A percentile compares a stretch with the other conserved stretches of the same genome.
Evolutionary conservation across 37 sponge, comb jelly and placozoan species (phyloP).

Genomic region (Trichoplax adhaerens): DNA sequence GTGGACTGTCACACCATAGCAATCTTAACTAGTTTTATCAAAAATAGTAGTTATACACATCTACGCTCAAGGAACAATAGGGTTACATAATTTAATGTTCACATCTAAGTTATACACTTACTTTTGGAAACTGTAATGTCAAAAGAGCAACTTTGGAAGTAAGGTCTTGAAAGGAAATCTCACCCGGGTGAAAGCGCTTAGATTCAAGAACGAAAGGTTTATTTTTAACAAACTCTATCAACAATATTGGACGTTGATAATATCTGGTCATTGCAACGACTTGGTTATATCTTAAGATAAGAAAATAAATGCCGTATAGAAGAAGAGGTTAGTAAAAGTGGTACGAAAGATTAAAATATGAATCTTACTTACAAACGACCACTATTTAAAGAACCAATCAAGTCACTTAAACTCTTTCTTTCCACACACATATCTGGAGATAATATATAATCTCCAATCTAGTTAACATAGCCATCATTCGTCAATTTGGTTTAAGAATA

Average conservation of each 20-base stretch:
- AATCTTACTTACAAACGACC: slow-evolving; percentile 60
- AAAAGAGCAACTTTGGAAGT: slow-evolving; percentile 69
- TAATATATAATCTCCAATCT: slow-evolving; percentile 96
- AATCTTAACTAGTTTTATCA: slow-evolving; percentile 39
- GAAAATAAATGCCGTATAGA: not conserved
- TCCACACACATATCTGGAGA: slow-evolving; percentile 95
- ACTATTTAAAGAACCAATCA: slow-evolving; percentile 75
- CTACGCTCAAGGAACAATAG: not conserved
- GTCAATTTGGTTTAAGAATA: not conserved
- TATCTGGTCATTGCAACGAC: slow-evolving; percentile 67
- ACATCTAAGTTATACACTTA: slow-evolving; percentile 12
- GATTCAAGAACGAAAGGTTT: slow-evolving; percentile 42
- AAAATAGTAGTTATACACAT: not conserved
- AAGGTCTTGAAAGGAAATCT: slow-evolving; percentile 48
- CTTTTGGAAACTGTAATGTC: slow-evolving; percentile 89
- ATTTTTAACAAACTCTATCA: slow-evolving; percentile 77
- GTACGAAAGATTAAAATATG: not conserved
- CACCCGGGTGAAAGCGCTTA: slow-evolving; percentile 21
- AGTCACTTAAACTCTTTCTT: slow-evolving; percentile 82
- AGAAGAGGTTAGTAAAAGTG: not conserved
- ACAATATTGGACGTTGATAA: slow-evolving; percentile 64
- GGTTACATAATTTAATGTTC: not conserved
- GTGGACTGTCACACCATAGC: slow-evolving; percentile 68
- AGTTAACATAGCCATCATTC: no score
- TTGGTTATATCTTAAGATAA: slow-evolving; percentile 52